Conservation (phyloP, 2,888 invertebrate species). For the Spisula subtruncata region DNA sequence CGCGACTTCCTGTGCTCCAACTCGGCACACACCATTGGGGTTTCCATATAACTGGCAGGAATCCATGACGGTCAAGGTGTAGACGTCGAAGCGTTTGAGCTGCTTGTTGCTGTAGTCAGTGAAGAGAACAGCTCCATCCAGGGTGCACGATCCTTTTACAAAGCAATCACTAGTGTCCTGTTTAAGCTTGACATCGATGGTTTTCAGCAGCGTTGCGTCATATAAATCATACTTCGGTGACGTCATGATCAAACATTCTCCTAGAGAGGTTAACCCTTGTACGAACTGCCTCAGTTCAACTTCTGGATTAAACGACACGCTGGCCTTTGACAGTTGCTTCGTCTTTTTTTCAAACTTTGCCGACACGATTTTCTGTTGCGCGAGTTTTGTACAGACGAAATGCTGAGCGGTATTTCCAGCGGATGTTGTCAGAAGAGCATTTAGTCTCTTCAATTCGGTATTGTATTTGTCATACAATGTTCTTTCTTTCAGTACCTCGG, state of each 20-base stretch:
- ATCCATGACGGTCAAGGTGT: not conserved
- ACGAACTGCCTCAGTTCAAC: not conserved
- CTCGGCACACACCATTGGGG: not conserved
- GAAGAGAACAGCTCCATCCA: not conserved
- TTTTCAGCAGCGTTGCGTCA: not conserved
- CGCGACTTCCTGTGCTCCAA: slow-evolving; percentile 2
- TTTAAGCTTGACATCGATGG: not conserved
- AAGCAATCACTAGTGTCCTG: not conserved
- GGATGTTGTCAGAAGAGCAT: not conserved
- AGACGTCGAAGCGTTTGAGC: not conserved
- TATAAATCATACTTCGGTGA: not conserved
- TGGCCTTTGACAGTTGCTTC: not conserved
- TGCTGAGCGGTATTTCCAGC: not conserved
- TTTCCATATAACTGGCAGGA: not conserved
- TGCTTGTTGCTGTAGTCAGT: not conserved
- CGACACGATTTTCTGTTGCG: not conserved
- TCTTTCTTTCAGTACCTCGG: not conserved
- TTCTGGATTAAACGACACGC: not conserved
- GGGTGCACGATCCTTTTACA: not conserved
- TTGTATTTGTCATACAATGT: not conserved
- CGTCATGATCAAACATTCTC: not conserved
- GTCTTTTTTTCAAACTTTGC: not conserved
- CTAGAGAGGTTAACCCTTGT: not conserved
- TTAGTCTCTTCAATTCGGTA: not conserved
- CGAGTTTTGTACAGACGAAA: not conserved